Conservation (phyloP, 2,888 invertebrate species). For the Caprella mutica region DNA sequence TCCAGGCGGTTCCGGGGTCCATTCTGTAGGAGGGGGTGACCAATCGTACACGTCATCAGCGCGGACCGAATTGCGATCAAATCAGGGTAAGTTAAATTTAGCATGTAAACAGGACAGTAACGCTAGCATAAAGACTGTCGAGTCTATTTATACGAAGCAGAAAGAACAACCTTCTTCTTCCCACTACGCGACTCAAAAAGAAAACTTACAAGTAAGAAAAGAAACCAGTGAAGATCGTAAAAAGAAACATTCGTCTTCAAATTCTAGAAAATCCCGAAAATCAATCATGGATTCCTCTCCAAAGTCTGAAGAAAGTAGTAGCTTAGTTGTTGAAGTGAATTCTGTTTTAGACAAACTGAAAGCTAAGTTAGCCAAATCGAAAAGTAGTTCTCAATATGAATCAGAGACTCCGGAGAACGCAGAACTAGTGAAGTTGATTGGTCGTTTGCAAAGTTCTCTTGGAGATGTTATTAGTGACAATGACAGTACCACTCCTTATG, state of each 20-base stretch:
- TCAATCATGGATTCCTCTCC: neutral
- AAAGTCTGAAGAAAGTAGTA: neutral
- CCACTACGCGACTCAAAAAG: no score
- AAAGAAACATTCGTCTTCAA: no score
- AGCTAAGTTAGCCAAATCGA: conserved; percentile 47
- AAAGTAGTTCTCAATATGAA: conserved; percentile 14
- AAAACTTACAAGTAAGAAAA: no score
- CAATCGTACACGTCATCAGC: no score
- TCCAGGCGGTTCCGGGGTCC: neutral
- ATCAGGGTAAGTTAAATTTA: conserved; percentile 63
- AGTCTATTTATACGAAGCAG: no score
- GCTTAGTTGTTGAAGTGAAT: conserved; percentile 66
- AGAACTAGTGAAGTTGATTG: conserved; percentile 57
- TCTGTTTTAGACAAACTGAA: conserved; percentile 62
- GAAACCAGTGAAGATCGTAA: no score
- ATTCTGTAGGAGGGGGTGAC: neutral
- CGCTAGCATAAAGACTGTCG: no score
- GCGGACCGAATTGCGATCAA: conserved; percentile 21
- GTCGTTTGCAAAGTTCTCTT: conserved; percentile 53
- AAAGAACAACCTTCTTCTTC: no score
- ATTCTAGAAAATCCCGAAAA: no score
- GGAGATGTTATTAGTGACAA: conserved; percentile 15
- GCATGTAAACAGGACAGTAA: no score
- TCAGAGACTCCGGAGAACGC: conserved; percentile 46
- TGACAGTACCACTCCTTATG: conserved; percentile 1